Base-by-base conservation (phyloP, 2,113 vertebrate genomes). In the Plecotus auritus region DNA sequence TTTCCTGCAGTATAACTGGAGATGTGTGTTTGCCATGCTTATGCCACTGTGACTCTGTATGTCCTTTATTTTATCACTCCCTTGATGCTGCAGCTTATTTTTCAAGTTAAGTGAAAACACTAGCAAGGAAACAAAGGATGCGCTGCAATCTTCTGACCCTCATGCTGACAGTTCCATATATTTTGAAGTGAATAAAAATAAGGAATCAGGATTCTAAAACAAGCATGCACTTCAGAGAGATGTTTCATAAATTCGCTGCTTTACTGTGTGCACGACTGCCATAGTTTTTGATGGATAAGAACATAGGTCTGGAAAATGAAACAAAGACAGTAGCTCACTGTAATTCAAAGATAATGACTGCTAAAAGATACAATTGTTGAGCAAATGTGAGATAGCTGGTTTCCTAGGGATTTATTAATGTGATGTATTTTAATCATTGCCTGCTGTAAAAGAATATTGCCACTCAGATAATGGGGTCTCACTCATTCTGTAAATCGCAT, bases 381-480 rank as follows among this genome's bases (percentile, higher is more conserved):
- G 82, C 96, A 98, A 98, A 98, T 97, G 42, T 47, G 37, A 97
- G 84, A 97, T 98, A 98, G 98, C 98, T 98, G 92, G 97, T 98
- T 99, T 98, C 95, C 14, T 76, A 96, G 98, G 98, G 98, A 98
- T 98, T 98, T 98, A 98, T 98, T 98, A 98, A 98, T 98, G 97
- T 98, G 97, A 98, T 97, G 67, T 95, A 98, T 97, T 98, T 98
- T 96, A 97, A 92, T 97, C 96, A 84, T 96, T 96, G 90, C 73
- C 66, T 97, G 45, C 23, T 92, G 23, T 83, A 89, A 97, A 96
- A 64, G 73, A 84, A 85, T 78, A 51, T 90, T 96, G 72, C 69
- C 81, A 90, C 0, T 47, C 30, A 93, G 61, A 70, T 94, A 78
- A 97, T 94, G 47, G 86, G 59, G 45, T 95, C 92, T 83, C 66